These are phyloP conservation scores for Horisme vitalbata DNA, from an alignment of 2,888 invertebrate genomes.

Conservation along the genomic window DNA sequence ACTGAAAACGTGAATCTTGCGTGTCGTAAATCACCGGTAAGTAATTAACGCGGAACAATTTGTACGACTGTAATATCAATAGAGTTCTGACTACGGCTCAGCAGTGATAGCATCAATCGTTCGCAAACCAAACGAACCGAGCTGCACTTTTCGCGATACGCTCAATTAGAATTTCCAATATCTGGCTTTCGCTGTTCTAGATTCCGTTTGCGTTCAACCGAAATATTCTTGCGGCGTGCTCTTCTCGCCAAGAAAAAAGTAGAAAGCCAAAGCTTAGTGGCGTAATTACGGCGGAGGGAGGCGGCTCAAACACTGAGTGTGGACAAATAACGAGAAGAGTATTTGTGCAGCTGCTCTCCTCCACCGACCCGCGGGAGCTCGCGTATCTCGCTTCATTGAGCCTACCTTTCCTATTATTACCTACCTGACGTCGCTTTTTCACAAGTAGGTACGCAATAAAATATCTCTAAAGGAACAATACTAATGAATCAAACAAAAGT, in stretches of 20 bases:
- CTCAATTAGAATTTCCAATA: slow-evolving; percentile 59
- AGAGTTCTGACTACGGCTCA: slow-evolving; percentile 36
- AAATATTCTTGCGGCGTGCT: slow-evolving; percentile 50
- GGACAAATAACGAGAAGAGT: slow-evolving; percentile 70
- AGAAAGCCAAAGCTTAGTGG: slow-evolving; percentile 64
- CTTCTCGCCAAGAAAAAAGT: slow-evolving; percentile 47
- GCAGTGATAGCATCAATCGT: slow-evolving; percentile 53
- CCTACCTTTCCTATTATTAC: slow-evolving; percentile 34
- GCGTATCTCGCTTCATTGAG: slow-evolving; percentile 35
- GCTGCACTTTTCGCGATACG: slow-evolving; percentile 38
- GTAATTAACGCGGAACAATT: slow-evolving; percentile 63
- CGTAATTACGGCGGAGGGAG: slow-evolving; percentile 62
- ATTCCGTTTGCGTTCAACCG: slow-evolving; percentile 51
- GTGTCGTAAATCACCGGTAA: slow-evolving; percentile 56
- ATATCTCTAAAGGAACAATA: slow-evolving; percentile 56
- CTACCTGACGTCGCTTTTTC: slow-evolving; percentile 43
- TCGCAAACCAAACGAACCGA: slow-evolving; percentile 39
- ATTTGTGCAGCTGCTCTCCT: slow-evolving; percentile 68
- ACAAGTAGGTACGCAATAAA: slow-evolving; percentile 49
- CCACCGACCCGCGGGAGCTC: slow-evolving; percentile 38
- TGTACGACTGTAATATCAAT: slow-evolving; percentile 38
- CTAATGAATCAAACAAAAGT: slow-evolving; percentile 56
- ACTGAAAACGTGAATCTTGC: slow-evolving; percentile 54
- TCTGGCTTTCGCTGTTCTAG: slow-evolving; percentile 46
- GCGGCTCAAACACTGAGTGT: slow-evolving; percentile 61